Conservation (phyloP, 2,888 invertebrate genomes). For the Diarsia mendica region DNA sequence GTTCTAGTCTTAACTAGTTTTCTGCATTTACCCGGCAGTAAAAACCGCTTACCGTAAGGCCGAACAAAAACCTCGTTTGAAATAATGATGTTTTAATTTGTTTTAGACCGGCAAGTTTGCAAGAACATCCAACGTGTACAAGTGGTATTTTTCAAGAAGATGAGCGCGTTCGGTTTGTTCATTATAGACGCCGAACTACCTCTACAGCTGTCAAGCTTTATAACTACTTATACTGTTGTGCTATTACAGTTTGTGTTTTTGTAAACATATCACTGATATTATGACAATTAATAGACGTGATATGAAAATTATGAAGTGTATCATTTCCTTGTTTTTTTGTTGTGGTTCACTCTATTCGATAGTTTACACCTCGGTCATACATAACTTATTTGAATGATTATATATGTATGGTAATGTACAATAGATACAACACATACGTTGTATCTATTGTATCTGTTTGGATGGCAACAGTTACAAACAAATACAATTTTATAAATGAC, state of each 20-base stretch:
- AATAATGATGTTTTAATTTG: background rate
- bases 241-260: constrained; percentile 26
- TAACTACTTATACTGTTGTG: constrained; percentile 28
- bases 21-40: background rate
- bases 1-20: background rate
- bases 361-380: background rate
- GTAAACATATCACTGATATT: background rate
- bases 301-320: no score
- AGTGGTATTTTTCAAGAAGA: constrained; percentile 16
- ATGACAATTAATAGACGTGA: no score
- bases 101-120: constrained; percentile 9
- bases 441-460: no score
- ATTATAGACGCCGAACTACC: constrained; percentile 24
- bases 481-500: background rate
- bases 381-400: background rate
- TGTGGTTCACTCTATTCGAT: background rate
- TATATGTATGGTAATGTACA: no score
- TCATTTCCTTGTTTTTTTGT: no score
- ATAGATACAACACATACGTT: no score
- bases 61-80: background rate
- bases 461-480: no score
- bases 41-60: background rate
- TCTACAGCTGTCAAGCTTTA: background rate
- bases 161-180: constrained; percentile 29
- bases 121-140: constrained; percentile 30